These are phyloP conservation scores for Lacanobia oleracea DNA, from an alignment of 2,888 invertebrate genomes.

Conservation along the genomic window DNA sequence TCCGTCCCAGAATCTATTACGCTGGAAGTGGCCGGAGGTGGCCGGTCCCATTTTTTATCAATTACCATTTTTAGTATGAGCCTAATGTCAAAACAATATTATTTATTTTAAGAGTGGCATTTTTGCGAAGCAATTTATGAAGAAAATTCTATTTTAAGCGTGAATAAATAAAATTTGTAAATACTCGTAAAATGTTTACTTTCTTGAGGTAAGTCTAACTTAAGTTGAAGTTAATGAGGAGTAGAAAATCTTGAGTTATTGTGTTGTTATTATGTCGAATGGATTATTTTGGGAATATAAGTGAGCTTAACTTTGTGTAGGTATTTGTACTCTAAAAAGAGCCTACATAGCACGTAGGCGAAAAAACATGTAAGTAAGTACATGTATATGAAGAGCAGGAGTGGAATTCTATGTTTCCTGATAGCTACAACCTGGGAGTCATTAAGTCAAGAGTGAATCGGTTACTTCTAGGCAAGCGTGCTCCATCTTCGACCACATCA, in stretches of 20 bases:
- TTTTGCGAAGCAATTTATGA: conserved; percentile 38
- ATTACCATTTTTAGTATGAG: conserved; percentile 67
- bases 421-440: too few species aligned
- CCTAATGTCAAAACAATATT: conserved; percentile 60
- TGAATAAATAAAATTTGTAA: conserved; percentile 24
- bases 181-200: conserved; percentile 6
- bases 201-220: conserved; percentile 23
- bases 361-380: too few species aligned
- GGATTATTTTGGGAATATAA: conserved; percentile 10
- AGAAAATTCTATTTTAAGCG: conserved; percentile 23
- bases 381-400: too few species aligned
- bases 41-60: conserved; percentile 66
- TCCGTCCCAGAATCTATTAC: conserved; percentile 68
- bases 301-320: not conserved
- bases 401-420: too few species aligned
- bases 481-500: too few species aligned
- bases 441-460: too few species aligned
- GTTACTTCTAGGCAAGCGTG: too few species aligned
- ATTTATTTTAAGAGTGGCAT: conserved; percentile 30
- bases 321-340: not conserved
- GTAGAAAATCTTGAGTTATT: conserved; percentile 18
- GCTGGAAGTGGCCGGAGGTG: conserved; percentile 53
- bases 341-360: too few species aligned
- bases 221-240: conserved; percentile 24
- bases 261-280: conserved; percentile 19